Evolutionary conservation across 2,797 vertebrate genomes (phyloP).

Genomic region (Dromococcyx pavoninus): DNA sequence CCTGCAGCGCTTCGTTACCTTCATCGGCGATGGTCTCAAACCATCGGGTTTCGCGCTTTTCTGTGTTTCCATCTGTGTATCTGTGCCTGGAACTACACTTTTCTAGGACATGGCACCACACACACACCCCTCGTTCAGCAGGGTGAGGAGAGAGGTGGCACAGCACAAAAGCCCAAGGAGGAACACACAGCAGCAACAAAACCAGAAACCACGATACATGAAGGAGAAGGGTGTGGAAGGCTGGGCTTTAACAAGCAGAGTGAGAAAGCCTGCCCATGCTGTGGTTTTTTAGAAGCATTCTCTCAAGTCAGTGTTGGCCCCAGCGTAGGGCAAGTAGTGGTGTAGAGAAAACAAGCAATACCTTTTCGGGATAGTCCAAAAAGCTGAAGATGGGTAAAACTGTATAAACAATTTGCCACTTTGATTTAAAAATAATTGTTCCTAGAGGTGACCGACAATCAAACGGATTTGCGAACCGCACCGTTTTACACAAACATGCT

Average conservation of each 20-base stretch:
- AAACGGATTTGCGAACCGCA: not conserved
- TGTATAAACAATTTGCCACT: not conserved
- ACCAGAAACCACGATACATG: not conserved
- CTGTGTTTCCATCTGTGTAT: not conserved
- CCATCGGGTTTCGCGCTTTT: not conserved
- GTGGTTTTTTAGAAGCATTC: not conserved
- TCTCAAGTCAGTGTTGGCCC: not conserved
- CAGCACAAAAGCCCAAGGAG: not conserved
- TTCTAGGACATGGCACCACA: accelerated
- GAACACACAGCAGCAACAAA: not conserved
- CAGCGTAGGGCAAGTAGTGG: not conserved
- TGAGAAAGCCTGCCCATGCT: not conserved
- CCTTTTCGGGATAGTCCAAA: not conserved
- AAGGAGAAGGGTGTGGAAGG: not conserved
- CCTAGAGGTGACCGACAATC: not conserved
- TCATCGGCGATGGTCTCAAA: not conserved
- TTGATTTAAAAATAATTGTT: not conserved
- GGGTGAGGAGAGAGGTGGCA: not conserved
- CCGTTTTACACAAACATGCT: not conserved
- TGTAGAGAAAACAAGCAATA: not conserved
- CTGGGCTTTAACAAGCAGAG: not conserved
- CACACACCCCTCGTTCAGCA: not conserved
- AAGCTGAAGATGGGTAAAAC: not conserved
- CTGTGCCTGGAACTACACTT: not conserved
- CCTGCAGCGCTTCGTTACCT: not conserved